Evolutionary conservation across 2,888 invertebrate genomes (phyloP).

Genomic region (Scaptomyza caliginosa): DNA sequence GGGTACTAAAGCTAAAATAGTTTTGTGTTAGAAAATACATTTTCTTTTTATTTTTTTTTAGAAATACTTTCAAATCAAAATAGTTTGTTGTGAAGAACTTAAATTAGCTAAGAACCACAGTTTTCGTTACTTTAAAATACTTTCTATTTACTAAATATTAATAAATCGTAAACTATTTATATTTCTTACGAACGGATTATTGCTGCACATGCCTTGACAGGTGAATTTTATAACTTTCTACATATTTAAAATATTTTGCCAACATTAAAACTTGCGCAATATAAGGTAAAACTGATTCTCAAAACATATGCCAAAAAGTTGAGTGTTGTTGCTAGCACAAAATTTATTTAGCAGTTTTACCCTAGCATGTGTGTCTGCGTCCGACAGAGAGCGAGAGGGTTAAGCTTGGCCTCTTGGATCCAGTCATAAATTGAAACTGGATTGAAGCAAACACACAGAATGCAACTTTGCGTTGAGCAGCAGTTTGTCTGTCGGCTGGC

Average conservation of each 20-base stretch:
- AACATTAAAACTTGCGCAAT: conserved; percentile 7
- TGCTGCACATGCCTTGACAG: neutral
- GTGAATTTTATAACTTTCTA: neutral
- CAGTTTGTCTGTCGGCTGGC: conserved; percentile 22
- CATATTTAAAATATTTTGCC: conserved; percentile 1
- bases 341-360: conserved; percentile 25
- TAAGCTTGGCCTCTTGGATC: neutral
- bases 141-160: neutral
- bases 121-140: neutral
- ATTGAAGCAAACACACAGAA: neutral
- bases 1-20: neutral
- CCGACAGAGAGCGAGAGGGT: too few species aligned
- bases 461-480: conserved; percentile 30
- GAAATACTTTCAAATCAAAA: too few species aligned
- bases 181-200: neutral
- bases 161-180: neutral
- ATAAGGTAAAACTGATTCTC: conserved; percentile 11
- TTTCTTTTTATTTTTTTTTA: neutral
- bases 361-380: conserved; percentile 1
- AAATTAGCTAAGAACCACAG: neutral
- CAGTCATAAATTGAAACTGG: conserved; percentile 35
- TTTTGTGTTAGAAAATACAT: neutral
- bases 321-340: conserved; percentile 27
- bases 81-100: neutral
- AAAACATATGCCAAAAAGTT: conserved; percentile 27